A percentile compares a stretch with the other conserved stretches of the same genome.
These are phyloP conservation scores for Campopleginae sp. DNA, from an alignment of 2,888 invertebrate genomes.

Conservation along the genomic window DNA sequence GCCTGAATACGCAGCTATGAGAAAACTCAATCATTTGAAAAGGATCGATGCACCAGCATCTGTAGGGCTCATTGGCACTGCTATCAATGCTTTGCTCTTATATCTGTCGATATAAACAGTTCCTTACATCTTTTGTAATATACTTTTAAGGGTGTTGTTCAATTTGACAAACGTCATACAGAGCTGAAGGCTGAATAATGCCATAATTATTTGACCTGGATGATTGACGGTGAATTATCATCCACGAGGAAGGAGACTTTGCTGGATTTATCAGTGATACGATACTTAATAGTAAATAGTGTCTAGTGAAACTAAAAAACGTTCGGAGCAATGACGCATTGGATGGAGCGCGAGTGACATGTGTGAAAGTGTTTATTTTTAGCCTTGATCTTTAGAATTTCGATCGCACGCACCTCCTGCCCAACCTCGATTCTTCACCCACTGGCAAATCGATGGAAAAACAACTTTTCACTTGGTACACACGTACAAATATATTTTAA, in stretches of 20 bases:
- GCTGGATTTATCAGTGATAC: constrained; percentile 66
- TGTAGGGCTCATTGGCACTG: constrained; percentile 34
- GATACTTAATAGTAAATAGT: background rate
- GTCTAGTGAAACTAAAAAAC: constrained; percentile 29
- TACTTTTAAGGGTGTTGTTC: constrained; percentile 13
- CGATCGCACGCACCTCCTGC: background rate
- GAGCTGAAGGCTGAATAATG: constrained; percentile 8
- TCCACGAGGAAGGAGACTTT: constrained; percentile 21
- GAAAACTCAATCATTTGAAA: constrained; percentile 42
- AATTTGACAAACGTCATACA: background rate
- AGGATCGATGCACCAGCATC: constrained; percentile 55
- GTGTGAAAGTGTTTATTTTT: constrained; percentile 37
- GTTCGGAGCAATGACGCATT: constrained; percentile 46
- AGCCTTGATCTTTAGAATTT: constrained; percentile 1
- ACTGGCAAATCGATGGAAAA: background rate
- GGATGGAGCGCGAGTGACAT: constrained; percentile 48
- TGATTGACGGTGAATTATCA: constrained; percentile 8
- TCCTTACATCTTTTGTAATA: constrained; percentile 26
- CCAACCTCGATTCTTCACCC: background rate
- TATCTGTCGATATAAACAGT: constrained; percentile 48
- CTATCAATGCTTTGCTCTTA: constrained; percentile 28
- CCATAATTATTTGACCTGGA: background rate
- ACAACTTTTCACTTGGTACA: background rate
- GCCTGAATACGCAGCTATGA: constrained; percentile 32
- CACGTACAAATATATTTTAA: background rate